These are phyloP conservation scores for Sebastes cheni DNA, from an alignment of 2,797 vertebrate genomes.

Conservation along the genomic window DNA sequence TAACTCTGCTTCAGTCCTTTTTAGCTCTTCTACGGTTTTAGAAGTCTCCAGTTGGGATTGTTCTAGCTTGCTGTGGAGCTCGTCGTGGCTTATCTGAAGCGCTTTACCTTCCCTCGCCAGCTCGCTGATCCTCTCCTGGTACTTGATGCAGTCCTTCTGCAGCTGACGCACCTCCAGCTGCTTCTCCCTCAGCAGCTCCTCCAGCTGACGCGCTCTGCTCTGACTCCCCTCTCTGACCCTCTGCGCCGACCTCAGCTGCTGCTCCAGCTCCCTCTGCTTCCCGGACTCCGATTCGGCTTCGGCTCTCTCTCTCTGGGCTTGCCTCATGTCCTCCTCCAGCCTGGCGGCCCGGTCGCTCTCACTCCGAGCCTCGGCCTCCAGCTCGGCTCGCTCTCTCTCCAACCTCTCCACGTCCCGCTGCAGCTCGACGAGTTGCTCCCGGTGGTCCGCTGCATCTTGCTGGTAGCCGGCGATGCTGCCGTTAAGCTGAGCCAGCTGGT, in stretches of 20 bases:
- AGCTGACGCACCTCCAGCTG: constrained; percentile 95
- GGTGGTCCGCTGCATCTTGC: constrained; percentile 88
- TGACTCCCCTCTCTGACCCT: constrained; percentile 85
- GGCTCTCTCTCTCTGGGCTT: constrained; percentile 85
- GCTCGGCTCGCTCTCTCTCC: constrained; percentile 77
- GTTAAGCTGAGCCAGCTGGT: constrained; percentile 98
- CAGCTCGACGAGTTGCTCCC: constrained; percentile 76
- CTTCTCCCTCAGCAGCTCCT: constrained; percentile 94
- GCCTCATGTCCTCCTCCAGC: constrained; percentile 91
- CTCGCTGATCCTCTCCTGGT: constrained; percentile 92
- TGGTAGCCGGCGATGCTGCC: constrained; percentile 97
- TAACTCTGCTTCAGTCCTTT: constrained; percentile 83
- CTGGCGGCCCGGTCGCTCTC: constrained; percentile 73
- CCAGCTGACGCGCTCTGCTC: constrained; percentile 89
- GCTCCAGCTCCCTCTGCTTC: constrained; percentile 87
- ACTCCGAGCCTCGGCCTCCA: constrained; percentile 78
- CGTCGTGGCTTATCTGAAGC: constrained; percentile 83
- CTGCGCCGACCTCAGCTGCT: constrained; percentile 88
- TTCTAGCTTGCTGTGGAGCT: constrained; percentile 84
- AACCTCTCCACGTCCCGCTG: constrained; percentile 74
- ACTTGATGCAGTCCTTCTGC: constrained; percentile 92
- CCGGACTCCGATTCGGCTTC: constrained; percentile 83
- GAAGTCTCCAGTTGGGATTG: constrained; percentile 71
- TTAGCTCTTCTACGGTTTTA: constrained; percentile 79
- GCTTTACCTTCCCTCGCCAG: constrained; percentile 88